Evolutionary conservation across 1,140 invertebrate genomes (phyloP).

Genomic region (Drosophila pallidifrons): DNA sequence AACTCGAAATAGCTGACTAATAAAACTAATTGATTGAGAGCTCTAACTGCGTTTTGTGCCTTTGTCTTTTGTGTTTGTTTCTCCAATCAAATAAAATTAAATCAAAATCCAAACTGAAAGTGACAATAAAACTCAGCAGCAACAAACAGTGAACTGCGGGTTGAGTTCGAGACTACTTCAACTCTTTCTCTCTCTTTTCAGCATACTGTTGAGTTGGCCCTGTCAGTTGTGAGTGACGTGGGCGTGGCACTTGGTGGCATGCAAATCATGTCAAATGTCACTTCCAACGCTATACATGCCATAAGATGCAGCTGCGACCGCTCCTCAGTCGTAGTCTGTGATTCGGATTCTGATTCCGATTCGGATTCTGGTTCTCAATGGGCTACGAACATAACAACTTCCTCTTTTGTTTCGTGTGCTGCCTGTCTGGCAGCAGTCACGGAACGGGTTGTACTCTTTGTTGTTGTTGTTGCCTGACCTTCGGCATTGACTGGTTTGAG

Average conservation of each 20-base stretch:
- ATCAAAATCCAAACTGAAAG: conserved; percentile 70
- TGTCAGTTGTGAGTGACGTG: conserved; percentile 65
- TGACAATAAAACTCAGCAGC: conserved; percentile 75
- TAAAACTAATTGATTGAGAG: conserved; percentile 52
- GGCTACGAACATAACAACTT: conserved; percentile 35
- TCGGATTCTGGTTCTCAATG: conserved; percentile 21
- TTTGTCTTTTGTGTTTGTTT: conserved; percentile 23
- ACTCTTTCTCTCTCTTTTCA: conserved; percentile 32
- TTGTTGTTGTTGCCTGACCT: conserved; percentile 54
- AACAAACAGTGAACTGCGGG: conserved; percentile 20
- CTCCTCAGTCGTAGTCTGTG: neutral
- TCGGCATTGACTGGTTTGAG: conserved; percentile 50
- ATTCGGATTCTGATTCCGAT: conserved; percentile 1
- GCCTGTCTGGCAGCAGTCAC: no score
- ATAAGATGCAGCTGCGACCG: conserved; percentile 60
- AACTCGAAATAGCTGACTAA: conserved; percentile 34
- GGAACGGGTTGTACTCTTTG: conserved; percentile 40
- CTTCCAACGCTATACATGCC: conserved; percentile 45
- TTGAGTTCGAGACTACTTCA: neutral
- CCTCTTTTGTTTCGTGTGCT: conserved; percentile 36
- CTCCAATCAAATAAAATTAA: conserved; percentile 47
- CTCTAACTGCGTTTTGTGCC: neutral
- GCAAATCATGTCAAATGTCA: conserved; percentile 83
- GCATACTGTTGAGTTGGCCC: neutral
- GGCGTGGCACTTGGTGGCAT: conserved; percentile 80